Conservation (phyloP, 1,140 invertebrate genomes). For the Diorhabda elongata region DNA sequence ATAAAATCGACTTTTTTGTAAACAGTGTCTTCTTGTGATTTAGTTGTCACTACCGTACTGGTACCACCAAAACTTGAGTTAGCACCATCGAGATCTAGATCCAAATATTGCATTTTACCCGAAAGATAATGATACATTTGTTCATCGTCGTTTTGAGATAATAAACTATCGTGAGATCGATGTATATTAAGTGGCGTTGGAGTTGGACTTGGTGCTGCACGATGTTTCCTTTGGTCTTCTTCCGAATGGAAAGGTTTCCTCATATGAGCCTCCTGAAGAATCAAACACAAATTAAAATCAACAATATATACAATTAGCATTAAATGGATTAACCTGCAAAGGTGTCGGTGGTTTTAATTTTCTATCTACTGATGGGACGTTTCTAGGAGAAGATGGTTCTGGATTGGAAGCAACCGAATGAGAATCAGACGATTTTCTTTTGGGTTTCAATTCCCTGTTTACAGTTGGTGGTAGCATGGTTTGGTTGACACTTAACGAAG, state of each 20-base stretch:
- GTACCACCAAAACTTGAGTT: constrained; percentile 23
- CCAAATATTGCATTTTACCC: constrained; percentile 63
- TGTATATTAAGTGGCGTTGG: constrained; percentile 37
- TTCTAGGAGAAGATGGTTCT: constrained; percentile 49
- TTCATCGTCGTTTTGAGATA: constrained; percentile 29
- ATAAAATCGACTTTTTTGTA: constrained; percentile 90
- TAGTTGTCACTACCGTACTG: constrained; percentile 22
- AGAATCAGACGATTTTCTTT: constrained; percentile 57
- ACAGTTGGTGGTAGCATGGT: constrained; percentile 63
- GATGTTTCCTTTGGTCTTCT: constrained; percentile 40
- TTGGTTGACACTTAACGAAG: constrained; percentile 47
- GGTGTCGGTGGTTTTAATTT: constrained; percentile 44
- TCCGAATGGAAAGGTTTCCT: constrained; percentile 30
- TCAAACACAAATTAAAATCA: neutral
- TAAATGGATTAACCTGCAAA: constrained; percentile 33
- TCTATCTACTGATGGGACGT: constrained; percentile 45
- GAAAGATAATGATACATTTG: constrained; percentile 33
- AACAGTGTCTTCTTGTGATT: constrained; percentile 58
- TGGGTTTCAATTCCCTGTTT: constrained; percentile 76
- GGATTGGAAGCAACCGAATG: constrained; percentile 48
- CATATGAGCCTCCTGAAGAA: constrained; percentile 32
- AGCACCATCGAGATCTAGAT: constrained; percentile 63
- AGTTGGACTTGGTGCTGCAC: constrained; percentile 54
- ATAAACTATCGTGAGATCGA: constrained; percentile 35
- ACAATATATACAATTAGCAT: neutral